Evolutionary conservation across 2,797 vertebrate species (phyloP).

Genomic region (Ibycter americanus): DNA sequence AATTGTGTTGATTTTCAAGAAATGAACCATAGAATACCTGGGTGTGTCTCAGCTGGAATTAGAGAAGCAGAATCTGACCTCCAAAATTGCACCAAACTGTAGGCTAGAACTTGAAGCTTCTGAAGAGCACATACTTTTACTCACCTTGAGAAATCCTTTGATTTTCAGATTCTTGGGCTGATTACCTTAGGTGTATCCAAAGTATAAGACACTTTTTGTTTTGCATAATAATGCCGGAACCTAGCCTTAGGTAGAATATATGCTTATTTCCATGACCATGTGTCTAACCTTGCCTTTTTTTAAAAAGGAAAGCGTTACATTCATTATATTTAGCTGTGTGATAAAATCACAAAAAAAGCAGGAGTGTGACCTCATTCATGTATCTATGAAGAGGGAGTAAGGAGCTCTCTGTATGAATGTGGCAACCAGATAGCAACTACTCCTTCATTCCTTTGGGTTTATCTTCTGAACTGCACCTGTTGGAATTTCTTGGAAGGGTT

Average conservation of each 20-base stretch:
- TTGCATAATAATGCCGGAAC: neutral
- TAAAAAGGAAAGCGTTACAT: neutral
- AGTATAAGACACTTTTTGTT: neutral
- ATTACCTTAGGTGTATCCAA: neutral
- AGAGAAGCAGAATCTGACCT: neutral
- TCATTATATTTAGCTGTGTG: neutral
- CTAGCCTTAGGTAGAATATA: neutral
- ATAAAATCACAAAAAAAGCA: neutral
- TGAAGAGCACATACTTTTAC: neutral
- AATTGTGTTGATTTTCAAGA: neutral
- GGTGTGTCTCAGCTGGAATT: fast-evolving
- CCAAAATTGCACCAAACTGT: neutral
- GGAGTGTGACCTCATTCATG: neutral
- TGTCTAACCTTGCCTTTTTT: neutral
- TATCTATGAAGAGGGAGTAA: neutral
- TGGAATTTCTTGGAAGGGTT: neutral
- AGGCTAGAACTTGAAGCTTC: neutral
- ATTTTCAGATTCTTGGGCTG: neutral
- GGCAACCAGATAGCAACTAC: neutral
- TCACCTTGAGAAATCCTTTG: neutral
- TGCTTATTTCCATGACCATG: neutral
- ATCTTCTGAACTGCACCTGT: neutral
- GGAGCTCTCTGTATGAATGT: neutral
- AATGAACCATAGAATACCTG: neutral
- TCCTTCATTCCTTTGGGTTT: neutral